Percentiles rank a stretch among this genome's conserved stretches.
Conservation (phyloP, 2,113 vertebrate species). For the Ursus arctos region DNA sequence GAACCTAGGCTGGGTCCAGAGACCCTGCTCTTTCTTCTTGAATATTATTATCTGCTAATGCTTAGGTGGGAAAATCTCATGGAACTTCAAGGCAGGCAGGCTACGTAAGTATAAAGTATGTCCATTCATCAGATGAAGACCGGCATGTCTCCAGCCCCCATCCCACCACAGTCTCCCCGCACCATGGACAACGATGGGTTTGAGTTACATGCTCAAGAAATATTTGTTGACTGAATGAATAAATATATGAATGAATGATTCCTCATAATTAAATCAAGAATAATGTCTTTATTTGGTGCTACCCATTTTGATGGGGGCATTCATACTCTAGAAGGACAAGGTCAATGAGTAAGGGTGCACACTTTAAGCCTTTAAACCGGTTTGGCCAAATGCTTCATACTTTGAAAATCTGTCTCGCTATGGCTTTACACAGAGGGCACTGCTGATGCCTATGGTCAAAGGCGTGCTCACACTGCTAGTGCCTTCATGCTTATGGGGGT, state of each 20-base stretch:
- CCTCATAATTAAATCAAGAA: background rate
- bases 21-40: background rate
- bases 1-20: background rate
- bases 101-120: rapidly evolving
- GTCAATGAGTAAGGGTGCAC: rapidly evolving
- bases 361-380: background rate
- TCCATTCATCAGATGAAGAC: too few relatives aligned
- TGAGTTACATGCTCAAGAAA: background rate
- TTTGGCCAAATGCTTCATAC: background rate
- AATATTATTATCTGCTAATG: background rate
- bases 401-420: background rate
- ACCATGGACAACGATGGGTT: background rate
- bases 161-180: background rate
- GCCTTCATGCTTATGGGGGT: background rate
- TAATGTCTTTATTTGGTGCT: background rate
- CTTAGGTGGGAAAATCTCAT: background rate
- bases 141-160: background rate
- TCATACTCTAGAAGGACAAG: background rate
- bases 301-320: background rate
- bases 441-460: rapidly evolving
- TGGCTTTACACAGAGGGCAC: background rate
- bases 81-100: background rate
- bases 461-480: background rate
- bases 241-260: background rate
- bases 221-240: background rate